Base-by-base conservation (phyloP, 2,888 invertebrate genomes). In the Hypomecis atomaria region DNA sequence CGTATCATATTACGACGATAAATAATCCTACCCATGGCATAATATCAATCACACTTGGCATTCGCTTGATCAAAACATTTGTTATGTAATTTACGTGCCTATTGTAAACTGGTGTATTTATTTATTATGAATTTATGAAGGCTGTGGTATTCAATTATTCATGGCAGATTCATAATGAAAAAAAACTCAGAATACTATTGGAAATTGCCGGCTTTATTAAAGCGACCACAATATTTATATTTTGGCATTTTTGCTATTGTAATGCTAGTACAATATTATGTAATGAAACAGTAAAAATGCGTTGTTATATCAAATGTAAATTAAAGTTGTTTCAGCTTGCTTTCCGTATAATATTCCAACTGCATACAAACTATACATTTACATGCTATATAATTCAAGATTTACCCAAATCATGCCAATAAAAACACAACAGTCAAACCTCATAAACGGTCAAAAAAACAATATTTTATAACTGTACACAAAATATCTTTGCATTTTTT, bases 1-100 rank as follows among this genome's bases (percentile, higher is more conserved):
- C 44, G 52, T 59, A 48, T 59, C 33, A 10, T 40, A 40, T 57
- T 53, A 57, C 62, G 57, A 8, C 47, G 48, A 59, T 66, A 66
- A 66, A 59, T 54, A 43, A 36, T 11, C 23, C 62, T 43, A 47
- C 47, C 13, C 52, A 50, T 61, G 36, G 45, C 37, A 48, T 57
- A 36, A 9, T 38, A 47, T 62, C 54, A 58, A 63, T 63, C 36
- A 62, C 37, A 11, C 33, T 60, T 38, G 45, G 48, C 38, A 59
- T 55, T 38, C 38, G 59, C 55, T 56, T 49, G 50, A 45, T 45
- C 44, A 56, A 64, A 37, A 48, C 54, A 64, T 54, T 64, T 47
- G 47, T 58, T 57, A 52, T 42, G 8, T 38, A 44, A 56, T 50
- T 44, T 61, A 56, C 40, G 6, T 52, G 9, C 10, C 37, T 47